Evolutionary conservation across 2,888 invertebrate genomes (phyloP).

Genomic region (Bellardia bayeri): DNA sequence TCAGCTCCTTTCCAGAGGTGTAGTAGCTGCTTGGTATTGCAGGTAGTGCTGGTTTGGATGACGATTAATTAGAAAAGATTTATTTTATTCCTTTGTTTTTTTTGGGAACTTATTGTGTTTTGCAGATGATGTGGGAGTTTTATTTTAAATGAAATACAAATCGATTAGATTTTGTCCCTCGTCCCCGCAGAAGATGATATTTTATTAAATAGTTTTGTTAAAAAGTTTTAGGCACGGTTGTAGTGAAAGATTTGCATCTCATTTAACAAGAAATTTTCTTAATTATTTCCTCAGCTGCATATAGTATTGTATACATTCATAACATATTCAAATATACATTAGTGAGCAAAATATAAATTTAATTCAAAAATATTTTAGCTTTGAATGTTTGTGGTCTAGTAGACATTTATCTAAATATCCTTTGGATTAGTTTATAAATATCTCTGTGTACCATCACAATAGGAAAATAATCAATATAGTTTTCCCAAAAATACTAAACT

Average conservation of each 20-base stretch:
- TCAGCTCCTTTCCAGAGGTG: neutral
- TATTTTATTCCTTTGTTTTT: neutral
- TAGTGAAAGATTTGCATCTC: neutral
- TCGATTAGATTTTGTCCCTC: constrained; percentile 3
- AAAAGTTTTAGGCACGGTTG: neutral
- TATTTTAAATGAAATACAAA: constrained; percentile 5
- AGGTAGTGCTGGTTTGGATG: neutral
- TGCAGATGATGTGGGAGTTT: neutral
- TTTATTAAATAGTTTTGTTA: neutral
- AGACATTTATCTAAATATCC: neutral
- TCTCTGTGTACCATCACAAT: neutral
- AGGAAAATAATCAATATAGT: constrained; percentile 6
- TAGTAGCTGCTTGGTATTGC: neutral
- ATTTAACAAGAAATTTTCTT: neutral
- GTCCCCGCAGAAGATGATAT: neutral
- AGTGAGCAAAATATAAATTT: no score
- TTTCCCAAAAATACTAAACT: neutral
- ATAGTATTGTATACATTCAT: no score
- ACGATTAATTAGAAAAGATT: constrained; percentile 32
- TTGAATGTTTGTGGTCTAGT: no score
- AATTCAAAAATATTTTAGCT: no score
- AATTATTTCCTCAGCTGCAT: neutral
- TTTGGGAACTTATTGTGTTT: neutral
- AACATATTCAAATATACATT: no score
- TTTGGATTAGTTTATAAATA: constrained; percentile 1